A percentile compares a stretch with the other conserved stretches of the same genome.
Conservation (phyloP, 2,797 vertebrate genomes). For the Trachurus trachurus region DNA sequence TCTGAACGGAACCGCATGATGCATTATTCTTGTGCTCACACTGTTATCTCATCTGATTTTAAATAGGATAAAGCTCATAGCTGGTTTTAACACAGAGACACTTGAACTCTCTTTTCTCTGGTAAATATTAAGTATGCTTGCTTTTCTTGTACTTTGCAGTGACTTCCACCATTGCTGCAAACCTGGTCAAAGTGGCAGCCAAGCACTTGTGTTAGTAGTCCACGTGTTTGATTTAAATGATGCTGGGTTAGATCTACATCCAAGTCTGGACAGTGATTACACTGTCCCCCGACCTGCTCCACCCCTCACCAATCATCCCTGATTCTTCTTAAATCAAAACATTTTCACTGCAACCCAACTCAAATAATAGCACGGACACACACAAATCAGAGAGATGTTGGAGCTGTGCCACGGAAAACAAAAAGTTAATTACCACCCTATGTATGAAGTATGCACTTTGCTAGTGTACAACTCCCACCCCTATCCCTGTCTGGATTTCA, state of each 20-base stretch:
- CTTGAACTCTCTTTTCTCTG: not conserved
- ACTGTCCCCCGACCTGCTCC: conserved; percentile 20
- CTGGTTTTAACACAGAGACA: not conserved
- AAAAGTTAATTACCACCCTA: conserved; percentile 71
- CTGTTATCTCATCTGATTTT: conserved; percentile 9
- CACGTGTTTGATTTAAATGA: not conserved
- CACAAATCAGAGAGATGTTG: conserved; percentile 71
- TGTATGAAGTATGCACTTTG: conserved; percentile 68
- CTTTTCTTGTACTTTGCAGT: not conserved
- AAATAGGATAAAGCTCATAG: not conserved
- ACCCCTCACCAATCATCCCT: conserved; percentile 23
- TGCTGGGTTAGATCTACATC: conserved; percentile 20
- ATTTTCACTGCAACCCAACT: conserved; percentile 57
- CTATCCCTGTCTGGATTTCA: conserved; percentile 64
- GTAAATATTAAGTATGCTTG: not conserved
- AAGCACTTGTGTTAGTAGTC: not conserved
- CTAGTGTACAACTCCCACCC: conserved; percentile 64
- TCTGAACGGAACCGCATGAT: not conserved
- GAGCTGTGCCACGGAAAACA: conserved; percentile 81
- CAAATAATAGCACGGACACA: conserved; percentile 57
- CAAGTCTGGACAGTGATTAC: conserved; percentile 33
- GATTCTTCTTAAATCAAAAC: conserved; percentile 67
- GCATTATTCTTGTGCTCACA: not conserved
- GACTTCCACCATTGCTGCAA: not conserved
- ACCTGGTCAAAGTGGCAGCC: not conserved